A percentile compares a stretch with the other conserved stretches of the same genome.
These are phyloP conservation scores for Ceyx cyanopectus DNA, from an alignment of 2,113 vertebrate genomes.

Conservation along the genomic window DNA sequence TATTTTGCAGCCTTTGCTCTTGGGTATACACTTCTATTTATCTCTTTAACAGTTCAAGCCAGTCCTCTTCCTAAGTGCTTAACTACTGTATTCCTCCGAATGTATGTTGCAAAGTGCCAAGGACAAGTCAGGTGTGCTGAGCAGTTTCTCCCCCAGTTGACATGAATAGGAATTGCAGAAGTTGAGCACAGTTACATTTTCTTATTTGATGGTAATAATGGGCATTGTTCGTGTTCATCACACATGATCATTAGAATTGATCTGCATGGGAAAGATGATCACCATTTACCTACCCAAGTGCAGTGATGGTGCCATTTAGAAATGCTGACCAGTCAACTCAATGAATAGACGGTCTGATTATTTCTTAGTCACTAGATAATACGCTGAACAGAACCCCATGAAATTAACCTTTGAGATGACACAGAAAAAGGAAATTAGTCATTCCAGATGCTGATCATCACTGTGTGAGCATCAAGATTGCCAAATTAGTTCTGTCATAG, in stretches of 20 bases:
- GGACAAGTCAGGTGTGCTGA: not conserved
- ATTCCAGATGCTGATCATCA: slow-evolving; percentile 20
- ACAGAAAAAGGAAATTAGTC: slow-evolving; percentile 56
- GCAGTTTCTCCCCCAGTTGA: not conserved
- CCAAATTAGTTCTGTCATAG: slow-evolving; percentile 38
- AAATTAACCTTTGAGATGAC: slow-evolving; percentile 58
- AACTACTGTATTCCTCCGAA: not conserved
- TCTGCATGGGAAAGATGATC: not conserved
- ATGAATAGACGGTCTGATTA: not conserved
- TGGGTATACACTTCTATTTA: not conserved
- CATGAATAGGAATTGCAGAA: not conserved
- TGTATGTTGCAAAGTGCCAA: not conserved
- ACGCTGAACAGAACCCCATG: not conserved
- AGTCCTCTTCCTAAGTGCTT: not conserved
- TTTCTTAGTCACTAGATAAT: not conserved
- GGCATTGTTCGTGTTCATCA: not conserved
- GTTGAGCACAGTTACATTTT: not conserved
- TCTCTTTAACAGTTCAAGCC: not conserved
- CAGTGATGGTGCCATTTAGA: not conserved
- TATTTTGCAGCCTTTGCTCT: not conserved
- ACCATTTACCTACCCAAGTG: not conserved
- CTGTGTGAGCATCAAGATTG: not conserved
- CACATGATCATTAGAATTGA: not conserved
- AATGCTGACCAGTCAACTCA: not conserved
- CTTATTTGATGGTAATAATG: not conserved